phyloP scores from a whole-genome alignment of 2,888 invertebrate genomes.

The Exephanes ischioxanthus region DNA sequence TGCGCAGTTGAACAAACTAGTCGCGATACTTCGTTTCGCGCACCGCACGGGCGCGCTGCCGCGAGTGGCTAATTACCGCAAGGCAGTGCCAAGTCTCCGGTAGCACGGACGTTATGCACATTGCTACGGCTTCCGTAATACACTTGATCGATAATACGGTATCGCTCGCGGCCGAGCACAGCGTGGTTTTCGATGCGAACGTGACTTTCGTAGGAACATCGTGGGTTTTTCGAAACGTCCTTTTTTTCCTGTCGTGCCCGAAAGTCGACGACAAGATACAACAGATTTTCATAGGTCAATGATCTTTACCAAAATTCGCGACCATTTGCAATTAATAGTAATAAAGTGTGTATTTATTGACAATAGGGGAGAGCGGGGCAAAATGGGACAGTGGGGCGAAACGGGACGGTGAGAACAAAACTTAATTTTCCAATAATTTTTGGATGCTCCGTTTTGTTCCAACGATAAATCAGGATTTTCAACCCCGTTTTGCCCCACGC shows the following conservation, averaged over 20 bases:
- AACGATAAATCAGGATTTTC: too few relatives aligned
- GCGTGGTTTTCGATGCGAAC: background rate
- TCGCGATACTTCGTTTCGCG: slow-evolving; percentile 26
- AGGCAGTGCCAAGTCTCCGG: slow-evolving; percentile 51
- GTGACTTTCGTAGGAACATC: background rate
- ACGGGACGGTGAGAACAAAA: too few relatives aligned
- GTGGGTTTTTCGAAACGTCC: background rate
- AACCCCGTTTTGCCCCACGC: too few relatives aligned
- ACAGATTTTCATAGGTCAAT: background rate
- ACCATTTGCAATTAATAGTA: background rate
- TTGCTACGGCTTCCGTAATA: slow-evolving; percentile 79
- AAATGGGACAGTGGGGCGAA: too few relatives aligned
- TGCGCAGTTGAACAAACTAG: slow-evolving; percentile 27
- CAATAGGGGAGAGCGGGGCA: too few relatives aligned
- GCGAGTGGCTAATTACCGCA: slow-evolving; percentile 70
- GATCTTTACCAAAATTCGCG: background rate
- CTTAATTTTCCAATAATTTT: too few relatives aligned
- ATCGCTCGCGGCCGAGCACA: slow-evolving; percentile 66
- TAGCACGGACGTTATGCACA: slow-evolving; percentile 62
- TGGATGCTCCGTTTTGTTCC: too few relatives aligned
- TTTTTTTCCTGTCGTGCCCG: background rate
- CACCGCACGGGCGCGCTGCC: slow-evolving; percentile 25
- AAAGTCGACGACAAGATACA: background rate
- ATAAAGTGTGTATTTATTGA: too few relatives aligned
- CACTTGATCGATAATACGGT: slow-evolving; percentile 79